Evolutionary conservation across 1,140 invertebrate species (phyloP).

Genomic region (Eurosta solidaginis): DNA sequence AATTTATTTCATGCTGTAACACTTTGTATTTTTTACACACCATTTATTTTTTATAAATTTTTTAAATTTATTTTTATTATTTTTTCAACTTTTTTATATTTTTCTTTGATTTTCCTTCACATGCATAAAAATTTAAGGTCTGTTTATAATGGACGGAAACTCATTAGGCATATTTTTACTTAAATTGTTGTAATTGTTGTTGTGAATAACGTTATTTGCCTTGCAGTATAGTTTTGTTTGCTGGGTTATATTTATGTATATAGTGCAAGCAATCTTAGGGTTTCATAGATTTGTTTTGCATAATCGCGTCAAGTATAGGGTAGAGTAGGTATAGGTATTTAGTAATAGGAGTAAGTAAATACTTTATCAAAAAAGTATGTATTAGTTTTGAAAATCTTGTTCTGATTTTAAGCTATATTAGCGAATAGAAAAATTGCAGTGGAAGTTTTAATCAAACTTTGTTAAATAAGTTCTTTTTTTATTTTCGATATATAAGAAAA

Average conservation of each 20-base stretch:
- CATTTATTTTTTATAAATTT: neutral
- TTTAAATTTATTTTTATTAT: neutral
- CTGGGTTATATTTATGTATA: constrained; percentile 29
- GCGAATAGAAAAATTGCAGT: too few species aligned
- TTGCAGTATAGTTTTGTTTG: constrained; percentile 32
- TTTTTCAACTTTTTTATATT: constrained; percentile 14
- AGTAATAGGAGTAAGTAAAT: too few species aligned
- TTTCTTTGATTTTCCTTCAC: constrained; percentile 26
- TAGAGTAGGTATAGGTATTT: constrained; percentile 21
- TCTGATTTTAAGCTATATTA: too few species aligned
- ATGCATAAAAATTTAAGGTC: constrained; percentile 59
- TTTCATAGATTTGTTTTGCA: constrained; percentile 24
- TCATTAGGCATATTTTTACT: constrained; percentile 50
- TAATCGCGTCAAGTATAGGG: neutral
- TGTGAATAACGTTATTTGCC: constrained; percentile 34
- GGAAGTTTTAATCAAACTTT: too few species aligned
- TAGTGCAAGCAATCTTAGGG: neutral
- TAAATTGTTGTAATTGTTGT: constrained; percentile 42
- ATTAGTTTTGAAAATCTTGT: too few species aligned
- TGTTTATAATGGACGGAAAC: constrained; percentile 61
- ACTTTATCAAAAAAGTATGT: too few species aligned
- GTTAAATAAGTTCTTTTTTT: too few species aligned
- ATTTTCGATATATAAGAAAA: too few species aligned
- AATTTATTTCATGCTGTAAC: too few species aligned
- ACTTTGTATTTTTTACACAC: too few species aligned